Evolutionary conservation across 2,113 vertebrate genomes (phyloP).

Genomic region (Ammodytes dubius): DNA sequence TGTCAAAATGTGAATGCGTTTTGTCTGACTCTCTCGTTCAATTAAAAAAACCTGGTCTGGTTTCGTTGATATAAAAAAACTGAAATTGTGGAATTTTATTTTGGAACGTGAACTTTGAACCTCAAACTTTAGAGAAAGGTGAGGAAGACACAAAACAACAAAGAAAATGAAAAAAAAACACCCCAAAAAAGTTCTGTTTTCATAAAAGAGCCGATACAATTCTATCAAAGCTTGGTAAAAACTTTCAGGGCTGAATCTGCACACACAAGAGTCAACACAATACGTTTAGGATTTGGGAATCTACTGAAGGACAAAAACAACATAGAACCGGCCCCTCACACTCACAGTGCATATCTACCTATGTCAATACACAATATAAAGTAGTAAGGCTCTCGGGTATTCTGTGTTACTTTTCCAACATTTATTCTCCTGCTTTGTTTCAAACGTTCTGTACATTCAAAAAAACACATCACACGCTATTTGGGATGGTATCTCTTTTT

Average conservation of each 20-base stretch:
- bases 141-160: not conserved
- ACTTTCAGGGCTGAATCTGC: not conserved
- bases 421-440: too few relatives aligned
- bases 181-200: not conserved
- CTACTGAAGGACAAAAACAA: not conserved
- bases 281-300: not conserved
- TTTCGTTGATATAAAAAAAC: too few relatives aligned
- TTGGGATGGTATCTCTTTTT: too few relatives aligned
- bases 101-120: not conserved
- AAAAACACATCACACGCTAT: too few relatives aligned
- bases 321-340: not conserved
- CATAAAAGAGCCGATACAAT: not conserved
- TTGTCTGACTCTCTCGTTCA: not conserved
- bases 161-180: not conserved
- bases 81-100: too few relatives aligned
- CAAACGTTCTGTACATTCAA: too few relatives aligned
- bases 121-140: not conserved
- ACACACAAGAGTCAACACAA: not conserved
- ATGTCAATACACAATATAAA: too few relatives aligned
- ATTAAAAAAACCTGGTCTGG: not conserved
- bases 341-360: not conserved
- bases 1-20: constrained; percentile 1
- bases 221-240: not conserved
- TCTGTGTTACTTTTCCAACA: too few relatives aligned
- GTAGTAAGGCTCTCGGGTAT: too few relatives aligned